A percentile compares a stretch with the other conserved stretches of the same genome.
Evolutionary conservation across 2,797 vertebrate genomes (phyloP).

Genomic region (Pangasius djambal): DNA sequence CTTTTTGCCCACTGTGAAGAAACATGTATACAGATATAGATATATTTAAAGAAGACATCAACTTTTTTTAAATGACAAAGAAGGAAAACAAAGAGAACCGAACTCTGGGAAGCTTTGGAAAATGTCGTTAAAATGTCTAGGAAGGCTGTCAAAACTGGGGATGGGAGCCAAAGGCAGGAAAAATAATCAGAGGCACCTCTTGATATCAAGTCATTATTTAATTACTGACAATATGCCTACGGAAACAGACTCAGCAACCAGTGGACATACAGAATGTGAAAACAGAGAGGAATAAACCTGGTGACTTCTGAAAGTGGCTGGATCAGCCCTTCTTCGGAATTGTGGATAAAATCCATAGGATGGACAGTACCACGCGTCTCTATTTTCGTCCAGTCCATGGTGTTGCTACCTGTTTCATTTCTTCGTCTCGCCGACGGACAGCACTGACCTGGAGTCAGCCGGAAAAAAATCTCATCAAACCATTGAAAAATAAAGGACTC

Average conservation of each 20-base stretch:
- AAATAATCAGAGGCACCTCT: constrained; percentile 67
- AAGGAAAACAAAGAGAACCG: constrained; percentile 74
- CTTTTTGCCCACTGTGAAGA: constrained; percentile 95
- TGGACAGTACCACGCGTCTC: constrained; percentile 76
- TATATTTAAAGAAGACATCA: constrained; percentile 91
- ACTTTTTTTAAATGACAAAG: constrained; percentile 76
- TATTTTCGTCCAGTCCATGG: constrained; percentile 73
- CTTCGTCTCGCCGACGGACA: constrained; percentile 73
- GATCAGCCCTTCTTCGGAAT: constrained; percentile 69
- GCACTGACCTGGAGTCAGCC: constrained; percentile 65
- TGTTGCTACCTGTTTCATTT: constrained; percentile 77
- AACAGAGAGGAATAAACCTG: constrained; percentile 72
- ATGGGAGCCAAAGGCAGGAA: constrained; percentile 75
- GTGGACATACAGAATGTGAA: constrained; percentile 71
- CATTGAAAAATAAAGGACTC: constrained; percentile 62
- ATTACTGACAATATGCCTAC: constrained; percentile 76
- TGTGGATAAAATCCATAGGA: constrained; percentile 75
- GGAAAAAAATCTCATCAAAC: constrained; percentile 29
- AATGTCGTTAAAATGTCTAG: constrained; percentile 83
- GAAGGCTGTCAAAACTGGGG: constrained; percentile 80
- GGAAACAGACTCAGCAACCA: constrained; percentile 79
- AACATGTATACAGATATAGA: constrained; percentile 87
- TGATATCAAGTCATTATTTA: constrained; percentile 78
- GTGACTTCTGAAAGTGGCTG: constrained; percentile 77
- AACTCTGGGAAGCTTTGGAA: constrained; percentile 86